Percentiles rank a stretch among this genome's conserved stretches.
phyloP scores from a whole-genome alignment of 1,140 invertebrate genomes.

The Brachionus calyciflorus region DNA sequence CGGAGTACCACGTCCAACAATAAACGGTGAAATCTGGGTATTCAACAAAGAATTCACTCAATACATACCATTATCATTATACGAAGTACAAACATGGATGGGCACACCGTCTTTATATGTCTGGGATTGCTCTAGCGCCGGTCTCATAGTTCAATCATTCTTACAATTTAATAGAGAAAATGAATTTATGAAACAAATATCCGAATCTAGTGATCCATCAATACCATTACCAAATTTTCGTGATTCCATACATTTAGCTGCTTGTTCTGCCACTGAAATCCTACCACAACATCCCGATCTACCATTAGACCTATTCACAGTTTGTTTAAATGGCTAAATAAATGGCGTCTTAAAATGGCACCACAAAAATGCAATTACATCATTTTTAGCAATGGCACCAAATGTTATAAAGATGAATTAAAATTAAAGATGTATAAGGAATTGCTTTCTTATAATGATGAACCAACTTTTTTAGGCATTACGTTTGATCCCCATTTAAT shows the following conservation, averaged over 20 bases:
- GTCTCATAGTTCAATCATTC: slow-evolving; percentile 5
- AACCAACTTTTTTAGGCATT: no score
- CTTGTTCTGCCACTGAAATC: slow-evolving; percentile 83
- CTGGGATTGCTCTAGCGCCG: slow-evolving; percentile 75
- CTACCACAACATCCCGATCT: slow-evolving; percentile 95
- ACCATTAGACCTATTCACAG: slow-evolving; percentile 96
- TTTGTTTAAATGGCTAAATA: no score
- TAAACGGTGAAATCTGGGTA: slow-evolving; percentile 99
- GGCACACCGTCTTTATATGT: slow-evolving; percentile 96
- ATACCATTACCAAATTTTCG: slow-evolving; percentile 56
- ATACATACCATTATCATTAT: slow-evolving; percentile 96
- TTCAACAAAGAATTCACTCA: slow-evolving; percentile 97
- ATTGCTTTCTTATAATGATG: no score
- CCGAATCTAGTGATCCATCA: neutral
- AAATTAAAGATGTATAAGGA: no score
- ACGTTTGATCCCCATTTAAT: no score
- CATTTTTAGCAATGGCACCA: no score
- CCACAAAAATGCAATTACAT: no score
- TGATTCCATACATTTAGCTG: slow-evolving; percentile 92
- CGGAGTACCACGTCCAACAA: slow-evolving; percentile 94
- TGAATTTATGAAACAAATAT: neutral
- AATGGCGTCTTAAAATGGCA: no score
- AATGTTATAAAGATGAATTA: no score
- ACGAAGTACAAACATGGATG: slow-evolving; percentile 98
- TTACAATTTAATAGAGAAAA: neutral